Base-by-base conservation (phyloP, 2,797 vertebrate species). In the Tapirus indicus region DNA sequence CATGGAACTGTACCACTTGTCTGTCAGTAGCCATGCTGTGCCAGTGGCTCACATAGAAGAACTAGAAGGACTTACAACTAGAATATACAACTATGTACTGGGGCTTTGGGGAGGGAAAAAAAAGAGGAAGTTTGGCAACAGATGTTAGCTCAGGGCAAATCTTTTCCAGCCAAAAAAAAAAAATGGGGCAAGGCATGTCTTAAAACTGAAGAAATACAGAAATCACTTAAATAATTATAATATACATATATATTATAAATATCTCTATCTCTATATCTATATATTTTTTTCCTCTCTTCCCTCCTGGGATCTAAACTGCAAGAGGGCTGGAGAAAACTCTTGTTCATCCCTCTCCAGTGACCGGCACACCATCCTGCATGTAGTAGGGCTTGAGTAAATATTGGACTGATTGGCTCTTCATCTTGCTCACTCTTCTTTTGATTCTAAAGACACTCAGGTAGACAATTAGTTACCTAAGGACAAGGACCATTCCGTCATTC, bases 201-300 rank as follows among this genome's bases (percentile, higher is more conserved):
- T 66, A 92, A 58, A 82, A 74, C 49, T 66, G 32, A 75, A 62
- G 68, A 88, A 88, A 88, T 75, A 58, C 9, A 58, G 35, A 87
- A 79, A 60, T 86, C 13, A 85, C 56, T 91, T 69, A 84, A 94
- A 89, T 94, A 95, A 78, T 78, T 71, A 35, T 7, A 35, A 44
- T 23, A 54, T 71, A 56, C 8, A 8, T 38, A 27, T 17, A 29
- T 25, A 82, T 66, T 44, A n/a, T 80, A 71, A 27, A 35, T 62
- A n/a, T 74, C 4, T 62, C 17, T 6, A 12, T 47, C 2, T 74
- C 6, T 49, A 16, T 20, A 3, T 6, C 21, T 7, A 6, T 62
- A 6, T 54, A 35, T n/a, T n/a, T 54, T 62, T 64, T 80, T 6
- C 41, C 64, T 80, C 2, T 86, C 35, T 64, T 91, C 29, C 23